These are phyloP conservation scores for Falcaria lacertinaria DNA, from an alignment of 2,888 invertebrate genomes.

Conservation along the genomic window DNA sequence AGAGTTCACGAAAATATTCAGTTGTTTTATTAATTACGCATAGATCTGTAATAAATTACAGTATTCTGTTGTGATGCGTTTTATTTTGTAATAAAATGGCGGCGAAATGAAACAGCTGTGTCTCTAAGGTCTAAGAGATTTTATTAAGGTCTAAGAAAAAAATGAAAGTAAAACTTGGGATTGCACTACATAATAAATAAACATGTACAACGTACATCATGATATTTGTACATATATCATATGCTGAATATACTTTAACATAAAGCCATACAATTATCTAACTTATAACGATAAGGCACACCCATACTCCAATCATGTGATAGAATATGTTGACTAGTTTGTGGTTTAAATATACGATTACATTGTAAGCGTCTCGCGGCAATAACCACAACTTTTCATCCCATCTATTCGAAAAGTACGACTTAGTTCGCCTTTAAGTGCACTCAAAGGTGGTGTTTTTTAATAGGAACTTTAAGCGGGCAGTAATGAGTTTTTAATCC, in stretches of 20 bases:
- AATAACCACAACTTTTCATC: too few relatives aligned
- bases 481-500: too few relatives aligned
- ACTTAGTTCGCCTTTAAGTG: too few relatives aligned
- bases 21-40: conserved; percentile 50
- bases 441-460: too few relatives aligned
- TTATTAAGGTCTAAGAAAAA: conserved; percentile 28
- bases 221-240: conserved; percentile 14
- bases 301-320: neutral
- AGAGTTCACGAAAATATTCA: conserved; percentile 45
- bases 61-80: conserved; percentile 57
- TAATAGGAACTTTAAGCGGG: too few relatives aligned
- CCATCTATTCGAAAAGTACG: too few relatives aligned
- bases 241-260: conserved; percentile 10
- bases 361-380: too few relatives aligned
- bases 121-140: conserved; percentile 27
- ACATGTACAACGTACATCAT: conserved; percentile 29
- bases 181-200: conserved; percentile 36
- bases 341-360: too few relatives aligned
- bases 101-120: conserved; percentile 22
- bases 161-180: conserved; percentile 33
- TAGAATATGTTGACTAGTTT: too few relatives aligned
- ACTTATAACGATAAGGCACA: neutral
- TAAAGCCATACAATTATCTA: neutral
- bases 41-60: conserved; percentile 77
- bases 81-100: conserved; percentile 19